A percentile compares a stretch with the other conserved stretches of the same genome.
Evolutionary conservation across 2,113 vertebrate species (phyloP).

Genomic region (Peromyscus polionotus): DNA sequence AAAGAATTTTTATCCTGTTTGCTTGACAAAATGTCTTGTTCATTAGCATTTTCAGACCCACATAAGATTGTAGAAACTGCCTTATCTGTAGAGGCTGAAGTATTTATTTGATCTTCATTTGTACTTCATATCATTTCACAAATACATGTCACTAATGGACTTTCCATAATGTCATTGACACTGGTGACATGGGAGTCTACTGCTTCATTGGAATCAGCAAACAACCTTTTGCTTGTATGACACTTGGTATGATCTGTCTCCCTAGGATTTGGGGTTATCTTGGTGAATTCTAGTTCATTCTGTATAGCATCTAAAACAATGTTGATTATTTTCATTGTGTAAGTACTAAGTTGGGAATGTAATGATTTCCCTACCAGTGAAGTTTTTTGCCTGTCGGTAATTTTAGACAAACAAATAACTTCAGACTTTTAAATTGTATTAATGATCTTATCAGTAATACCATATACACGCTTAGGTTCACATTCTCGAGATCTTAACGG

Average conservation of each 20-base stretch:
- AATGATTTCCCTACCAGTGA: constrained; percentile 32
- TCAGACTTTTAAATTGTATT: constrained; percentile 65
- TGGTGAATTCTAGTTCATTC: constrained; percentile 60
- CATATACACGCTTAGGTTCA: neutral
- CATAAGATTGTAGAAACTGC: neutral
- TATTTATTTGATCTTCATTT: constrained; percentile 9
- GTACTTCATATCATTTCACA: constrained; percentile 64
- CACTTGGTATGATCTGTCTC: neutral
- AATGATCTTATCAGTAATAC: constrained; percentile 64
- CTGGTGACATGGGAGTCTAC: constrained; percentile 7
- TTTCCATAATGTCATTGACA: constrained; percentile 52
- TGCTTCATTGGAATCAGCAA: neutral
- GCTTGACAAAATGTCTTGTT: constrained; percentile 12
- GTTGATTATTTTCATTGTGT: constrained; percentile 76
- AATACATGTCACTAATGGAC: constrained; percentile 74
- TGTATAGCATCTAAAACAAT: constrained; percentile 77
- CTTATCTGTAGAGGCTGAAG: neutral
- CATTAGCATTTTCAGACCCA: neutral
- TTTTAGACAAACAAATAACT: constrained; percentile 75
- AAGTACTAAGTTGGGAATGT: constrained; percentile 69
- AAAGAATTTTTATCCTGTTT: constrained; percentile 53
- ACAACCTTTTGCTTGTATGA: neutral
- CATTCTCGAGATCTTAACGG: neutral
- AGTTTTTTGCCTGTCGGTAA: constrained; percentile 34
- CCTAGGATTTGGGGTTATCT: neutral